Conservation (phyloP, 2,888 invertebrate species). For the Tetragnatha montana region DNA sequence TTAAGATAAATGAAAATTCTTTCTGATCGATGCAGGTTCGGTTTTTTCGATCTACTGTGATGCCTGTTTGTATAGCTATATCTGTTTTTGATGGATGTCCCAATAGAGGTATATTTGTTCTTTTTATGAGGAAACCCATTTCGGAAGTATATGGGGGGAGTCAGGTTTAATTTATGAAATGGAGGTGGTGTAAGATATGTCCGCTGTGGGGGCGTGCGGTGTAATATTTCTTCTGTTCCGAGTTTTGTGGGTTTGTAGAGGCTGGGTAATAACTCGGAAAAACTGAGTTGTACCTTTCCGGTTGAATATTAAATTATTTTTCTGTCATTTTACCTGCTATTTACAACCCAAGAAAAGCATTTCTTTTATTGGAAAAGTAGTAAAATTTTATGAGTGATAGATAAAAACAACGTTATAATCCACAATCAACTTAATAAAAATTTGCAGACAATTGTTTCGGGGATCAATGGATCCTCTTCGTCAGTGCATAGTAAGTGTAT, state of each 20-base stretch:
- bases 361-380: no score
- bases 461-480: no score
- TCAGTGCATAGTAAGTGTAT: no score
- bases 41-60: background rate
- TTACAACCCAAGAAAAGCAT: no score
- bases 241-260: background rate
- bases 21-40: constrained; percentile 18
- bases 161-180: constrained; percentile 48
- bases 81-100: constrained; percentile 27
- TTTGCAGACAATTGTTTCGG: no score
- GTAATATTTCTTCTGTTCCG: constrained; percentile 3
- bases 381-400: no score
- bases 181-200: constrained; percentile 9
- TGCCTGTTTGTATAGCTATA: background rate
- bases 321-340: no score
- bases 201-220: background rate
- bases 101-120: constrained; percentile 20
- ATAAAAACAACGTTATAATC: no score
- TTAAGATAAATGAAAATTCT: constrained; percentile 21
- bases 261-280: constrained; percentile 28
- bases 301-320: no score
- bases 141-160: constrained; percentile 24
- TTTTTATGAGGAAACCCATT: constrained; percentile 20
- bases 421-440: no score
- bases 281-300: constrained; percentile 14